These are phyloP conservation scores for Tillus elongatus DNA, from an alignment of 2,888 invertebrate species.

Conservation along the genomic window DNA sequence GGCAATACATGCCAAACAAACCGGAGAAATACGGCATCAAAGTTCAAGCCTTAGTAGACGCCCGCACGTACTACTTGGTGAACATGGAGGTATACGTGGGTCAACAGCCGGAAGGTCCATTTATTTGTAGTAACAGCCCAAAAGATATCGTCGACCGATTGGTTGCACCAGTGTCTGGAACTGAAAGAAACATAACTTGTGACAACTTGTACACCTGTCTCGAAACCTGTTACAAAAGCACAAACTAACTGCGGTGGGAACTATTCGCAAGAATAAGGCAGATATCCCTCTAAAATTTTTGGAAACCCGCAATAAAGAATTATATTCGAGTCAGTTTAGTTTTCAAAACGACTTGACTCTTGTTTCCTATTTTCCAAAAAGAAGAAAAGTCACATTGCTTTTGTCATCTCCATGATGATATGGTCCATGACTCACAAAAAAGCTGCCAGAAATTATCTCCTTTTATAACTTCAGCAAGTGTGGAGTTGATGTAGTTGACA, in stretches of 20 bases:
- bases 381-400: slow-evolving; percentile 11
- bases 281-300: slow-evolving; percentile 9
- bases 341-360: slow-evolving; percentile 12
- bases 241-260: slow-evolving; percentile 16
- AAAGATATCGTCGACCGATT: slow-evolving; percentile 19
- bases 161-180: slow-evolving; percentile 17
- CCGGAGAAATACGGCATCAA: slow-evolving; percentile 28
- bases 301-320: background rate
- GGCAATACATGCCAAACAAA: slow-evolving; percentile 29
- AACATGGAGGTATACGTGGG: slow-evolving; percentile 25
- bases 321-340: slow-evolving; percentile 9
- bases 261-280: slow-evolving; percentile 17
- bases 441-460: slow-evolving; percentile 25
- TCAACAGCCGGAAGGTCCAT: slow-evolving; percentile 24
- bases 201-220: slow-evolving; percentile 26
- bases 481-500: slow-evolving; percentile 22
- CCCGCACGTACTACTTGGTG: slow-evolving; percentile 20
- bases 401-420: slow-evolving; percentile 16
- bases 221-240: slow-evolving; percentile 13
- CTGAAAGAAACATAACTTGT: slow-evolving; percentile 26
- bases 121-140: slow-evolving; percentile 15
- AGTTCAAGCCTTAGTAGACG: slow-evolving; percentile 24
- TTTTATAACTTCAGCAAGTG: slow-evolving; percentile 23
- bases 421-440: slow-evolving; percentile 14
- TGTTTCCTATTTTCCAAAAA: slow-evolving; percentile 17